Base-by-base conservation (phyloP, 2,888 invertebrate species). In the Cataglyphis altisquamis region DNA sequence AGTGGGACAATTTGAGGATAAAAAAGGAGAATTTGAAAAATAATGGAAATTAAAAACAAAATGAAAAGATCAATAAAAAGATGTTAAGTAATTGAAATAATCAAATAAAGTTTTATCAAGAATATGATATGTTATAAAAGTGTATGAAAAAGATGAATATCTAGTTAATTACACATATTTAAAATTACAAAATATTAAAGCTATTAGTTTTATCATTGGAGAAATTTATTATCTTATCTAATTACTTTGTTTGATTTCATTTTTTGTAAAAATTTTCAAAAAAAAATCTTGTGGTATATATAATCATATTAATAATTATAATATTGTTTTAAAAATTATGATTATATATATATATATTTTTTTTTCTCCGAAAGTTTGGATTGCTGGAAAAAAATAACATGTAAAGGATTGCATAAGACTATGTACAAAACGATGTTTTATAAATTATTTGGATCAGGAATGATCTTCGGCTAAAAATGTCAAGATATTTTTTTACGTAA, bases 41-140 rank as follows among this genome's bases (percentile, higher is more conserved):
- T n/a, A 67, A 48, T 15, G 29, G 4, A 36, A n/a, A 29, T 4
- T 15, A 25, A 25, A 8, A 25, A 25, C 8, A 66, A 12, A 39
- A 9, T 67, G 18, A 67, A 52, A 39, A 67, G 52, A 55, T 25
- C n/a, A 29, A n/a, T 15, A 77, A 29, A 39, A 25, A 52, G 77
- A 75, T 12, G 21, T 41, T 29, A 77, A 70, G 29, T 77, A 18
- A 77, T 48, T n/a, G 36, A 55, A 36, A n/a, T 39, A 12, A 77
- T 39, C 8, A 10, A 75, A 48, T 45, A 21, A 74, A 18, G 3
- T 66, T 75, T 36, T 21, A 32, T 63, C 12, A 18, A 41, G 45
- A 74, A 45, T 18, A 32, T 9, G 63, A 48, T 45, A 36, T 63
- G 32, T 64, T 41, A 60, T n/a, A 57, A 39, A 68, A 48, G 10